phyloP scores from a whole-genome alignment of 2,797 vertebrate species.

The Caiman crocodilus region DNA sequence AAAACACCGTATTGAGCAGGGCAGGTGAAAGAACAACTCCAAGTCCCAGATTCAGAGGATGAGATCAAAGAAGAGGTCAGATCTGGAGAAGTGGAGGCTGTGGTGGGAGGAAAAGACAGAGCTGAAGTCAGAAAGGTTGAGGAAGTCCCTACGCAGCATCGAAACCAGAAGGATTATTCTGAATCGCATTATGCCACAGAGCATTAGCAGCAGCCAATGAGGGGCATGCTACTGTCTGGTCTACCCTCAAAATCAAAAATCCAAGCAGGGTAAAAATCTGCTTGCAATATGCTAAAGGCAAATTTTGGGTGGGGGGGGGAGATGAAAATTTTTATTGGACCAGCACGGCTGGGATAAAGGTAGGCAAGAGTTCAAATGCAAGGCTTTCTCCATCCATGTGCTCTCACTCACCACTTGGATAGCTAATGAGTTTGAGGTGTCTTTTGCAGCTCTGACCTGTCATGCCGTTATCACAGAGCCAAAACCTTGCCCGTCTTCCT shows the following conservation, averaged over 20 bases:
- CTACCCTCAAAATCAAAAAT: neutral
- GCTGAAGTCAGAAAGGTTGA: fast-evolving
- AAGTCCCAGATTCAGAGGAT: neutral
- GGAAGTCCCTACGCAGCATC: neutral
- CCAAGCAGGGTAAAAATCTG: too few relatives aligned
- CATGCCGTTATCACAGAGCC: neutral
- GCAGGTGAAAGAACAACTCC: neutral
- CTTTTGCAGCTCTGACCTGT: neutral
- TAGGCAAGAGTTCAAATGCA: too few relatives aligned
- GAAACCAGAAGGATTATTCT: neutral
- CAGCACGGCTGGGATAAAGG: too few relatives aligned
- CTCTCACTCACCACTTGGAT: fast-evolving
- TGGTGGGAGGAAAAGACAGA: neutral
- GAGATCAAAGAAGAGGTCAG: neutral
- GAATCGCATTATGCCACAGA: neutral
- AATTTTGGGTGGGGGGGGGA: neutral
- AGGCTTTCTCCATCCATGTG: fast-evolving
- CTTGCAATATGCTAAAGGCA: neutral
- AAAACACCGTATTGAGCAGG: neutral
- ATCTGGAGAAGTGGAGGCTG: neutral
- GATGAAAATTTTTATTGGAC: too few relatives aligned
- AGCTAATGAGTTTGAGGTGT: neutral
- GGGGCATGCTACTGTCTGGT: neutral
- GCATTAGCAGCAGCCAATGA: neutral
- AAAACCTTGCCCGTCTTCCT: neutral